These are phyloP conservation scores for Lasioglossum albipes DNA, from an alignment of 1,140 invertebrate genomes.

Conservation along the genomic window DNA sequence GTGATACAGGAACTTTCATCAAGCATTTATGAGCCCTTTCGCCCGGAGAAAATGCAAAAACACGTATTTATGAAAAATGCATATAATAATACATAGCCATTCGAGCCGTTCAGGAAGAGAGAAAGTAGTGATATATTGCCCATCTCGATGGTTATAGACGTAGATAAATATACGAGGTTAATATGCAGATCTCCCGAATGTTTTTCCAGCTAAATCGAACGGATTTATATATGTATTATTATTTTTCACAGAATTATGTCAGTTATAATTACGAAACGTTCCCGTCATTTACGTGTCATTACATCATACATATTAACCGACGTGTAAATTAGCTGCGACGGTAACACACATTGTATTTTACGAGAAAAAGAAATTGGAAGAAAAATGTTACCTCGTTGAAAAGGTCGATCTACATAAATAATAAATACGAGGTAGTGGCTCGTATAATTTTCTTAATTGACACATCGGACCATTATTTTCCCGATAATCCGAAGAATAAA, in stretches of 20 bases:
- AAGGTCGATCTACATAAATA: not conserved
- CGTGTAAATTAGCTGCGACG: not conserved
- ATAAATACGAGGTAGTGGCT: not conserved
- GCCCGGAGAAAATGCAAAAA: constrained; percentile 46
- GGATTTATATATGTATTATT: not conserved
- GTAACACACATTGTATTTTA: not conserved
- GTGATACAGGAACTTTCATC: constrained; percentile 37
- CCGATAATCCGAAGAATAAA: not conserved
- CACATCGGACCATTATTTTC: not conserved
- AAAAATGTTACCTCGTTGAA: not conserved
- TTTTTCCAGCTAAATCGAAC: not conserved
- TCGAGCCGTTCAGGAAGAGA: constrained; percentile 10
- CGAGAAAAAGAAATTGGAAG: not conserved
- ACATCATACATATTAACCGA: constrained; percentile 8
- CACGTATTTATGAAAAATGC: constrained; percentile 43
- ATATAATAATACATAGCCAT: constrained; percentile 25
- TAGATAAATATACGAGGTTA: constrained; percentile 11
- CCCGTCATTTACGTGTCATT: not conserved
- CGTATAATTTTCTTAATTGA: not conserved
- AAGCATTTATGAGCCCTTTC: constrained; percentile 29
- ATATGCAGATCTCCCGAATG: not conserved
- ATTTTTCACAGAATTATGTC: not conserved
- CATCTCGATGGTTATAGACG: not conserved
- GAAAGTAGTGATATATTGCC: constrained; percentile 31
- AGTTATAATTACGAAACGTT: not conserved